phyloP scores from a whole-genome alignment of 37 sponge, comb jelly and placozoan genomes.

The Oscarella lobularis region DNA sequence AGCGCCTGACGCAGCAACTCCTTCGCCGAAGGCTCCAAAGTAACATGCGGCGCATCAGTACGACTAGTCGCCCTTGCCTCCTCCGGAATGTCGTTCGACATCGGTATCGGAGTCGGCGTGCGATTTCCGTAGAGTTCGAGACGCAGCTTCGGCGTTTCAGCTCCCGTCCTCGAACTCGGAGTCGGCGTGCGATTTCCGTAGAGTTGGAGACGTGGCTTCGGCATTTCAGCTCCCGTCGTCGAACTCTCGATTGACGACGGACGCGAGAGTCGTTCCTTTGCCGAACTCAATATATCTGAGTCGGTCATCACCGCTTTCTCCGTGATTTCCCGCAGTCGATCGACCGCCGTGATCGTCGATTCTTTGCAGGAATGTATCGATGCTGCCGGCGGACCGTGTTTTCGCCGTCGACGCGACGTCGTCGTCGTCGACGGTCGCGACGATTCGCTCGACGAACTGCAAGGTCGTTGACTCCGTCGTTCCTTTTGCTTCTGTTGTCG shows the following conservation, averaged over 20 bases:
- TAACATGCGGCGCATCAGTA: too few relatives aligned
- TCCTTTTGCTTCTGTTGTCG: neutral
- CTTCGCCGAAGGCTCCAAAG: too few relatives aligned
- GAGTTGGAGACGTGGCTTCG: too few relatives aligned
- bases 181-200: too few relatives aligned
- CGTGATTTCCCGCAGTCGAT: neutral
- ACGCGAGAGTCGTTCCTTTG: neutral
- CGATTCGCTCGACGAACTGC: neutral
- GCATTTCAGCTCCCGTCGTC: too few relatives aligned
- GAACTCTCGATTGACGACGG: neutral
- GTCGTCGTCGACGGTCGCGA: neutral
- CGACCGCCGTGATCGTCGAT: neutral
- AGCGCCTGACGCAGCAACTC: too few relatives aligned
- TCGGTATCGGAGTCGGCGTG: too few relatives aligned
- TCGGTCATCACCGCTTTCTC: neutral
- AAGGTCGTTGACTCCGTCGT: neutral
- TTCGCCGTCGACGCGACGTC: neutral
- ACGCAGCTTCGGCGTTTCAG: too few relatives aligned
- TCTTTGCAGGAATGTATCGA: neutral
- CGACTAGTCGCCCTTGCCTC: too few relatives aligned
- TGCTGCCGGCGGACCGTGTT: neutral
- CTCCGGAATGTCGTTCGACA: too few relatives aligned
- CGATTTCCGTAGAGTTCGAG: too few relatives aligned
- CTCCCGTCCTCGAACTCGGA: too few relatives aligned
- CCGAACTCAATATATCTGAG: neutral